phyloP scores from a whole-genome alignment of 2,113 vertebrate species.

The Empidonax alnorum region DNA sequence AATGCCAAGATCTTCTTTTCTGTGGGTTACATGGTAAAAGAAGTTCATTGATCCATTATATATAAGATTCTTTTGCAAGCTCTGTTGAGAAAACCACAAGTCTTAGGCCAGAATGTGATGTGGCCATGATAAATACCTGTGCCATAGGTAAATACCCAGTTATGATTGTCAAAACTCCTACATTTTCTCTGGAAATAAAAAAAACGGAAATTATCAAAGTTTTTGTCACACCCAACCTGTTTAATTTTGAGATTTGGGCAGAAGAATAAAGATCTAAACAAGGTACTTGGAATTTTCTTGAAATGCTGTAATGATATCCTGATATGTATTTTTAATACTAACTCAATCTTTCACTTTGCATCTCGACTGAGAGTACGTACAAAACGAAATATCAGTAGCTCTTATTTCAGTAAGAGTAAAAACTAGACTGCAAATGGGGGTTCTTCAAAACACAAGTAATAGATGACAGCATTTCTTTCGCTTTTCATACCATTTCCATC shows the following conservation, averaged over 20 bases:
- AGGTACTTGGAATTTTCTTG: neutral
- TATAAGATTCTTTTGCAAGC: neutral
- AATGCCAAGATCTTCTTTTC: neutral
- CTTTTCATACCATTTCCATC: neutral
- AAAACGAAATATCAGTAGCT: neutral
- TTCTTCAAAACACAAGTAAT: neutral
- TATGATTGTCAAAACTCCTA: neutral
- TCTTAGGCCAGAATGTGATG: neutral
- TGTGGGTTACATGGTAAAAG: neutral
- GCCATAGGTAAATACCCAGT: neutral
- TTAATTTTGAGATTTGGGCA: neutral
- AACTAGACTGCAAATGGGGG: neutral
- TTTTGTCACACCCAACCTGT: neutral
- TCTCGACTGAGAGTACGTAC: neutral
- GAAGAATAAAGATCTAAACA: neutral
- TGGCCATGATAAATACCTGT: neutral
- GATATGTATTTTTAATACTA: neutral
- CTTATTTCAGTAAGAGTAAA: neutral
- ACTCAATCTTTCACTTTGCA: neutral
- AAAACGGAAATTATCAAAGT: neutral
- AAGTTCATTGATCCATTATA: neutral
- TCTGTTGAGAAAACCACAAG: neutral
- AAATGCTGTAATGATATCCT: neutral
- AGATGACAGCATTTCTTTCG: neutral
- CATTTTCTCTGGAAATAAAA: neutral